Base-by-base conservation (phyloP, 2,113 vertebrate species). In the Dryoscopus gambensis region DNA sequence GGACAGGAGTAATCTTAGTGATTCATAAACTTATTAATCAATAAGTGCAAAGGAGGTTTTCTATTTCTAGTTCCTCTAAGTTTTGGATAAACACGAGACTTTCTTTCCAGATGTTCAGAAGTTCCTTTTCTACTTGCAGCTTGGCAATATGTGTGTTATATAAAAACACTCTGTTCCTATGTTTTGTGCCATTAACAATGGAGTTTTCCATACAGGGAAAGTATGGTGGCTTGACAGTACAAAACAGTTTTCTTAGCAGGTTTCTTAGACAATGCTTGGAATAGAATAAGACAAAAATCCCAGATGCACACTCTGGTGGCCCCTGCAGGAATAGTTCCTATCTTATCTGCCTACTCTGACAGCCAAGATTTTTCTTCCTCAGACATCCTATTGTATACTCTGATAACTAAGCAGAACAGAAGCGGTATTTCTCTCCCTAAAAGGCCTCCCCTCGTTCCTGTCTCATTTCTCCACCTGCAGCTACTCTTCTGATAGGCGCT, bases 391-490 rank as follows among this genome's bases (percentile, higher is more conserved):
- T 63, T 93, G 77, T 33, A 69, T 62, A 47, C 20, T 56, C 22
- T 76, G 69, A 86, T 93, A 91, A 88, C 77, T 39, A 93, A 93
- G 44, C 78, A 64, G 64, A 95, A 80, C 33, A 74, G 40, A 91
- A 83, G 21, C 85, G 83, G 77, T 76, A 64, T 95, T 83, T 82
- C 62, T 93, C 68, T 95, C 67, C 55, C 77, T 84, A 50, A 69
- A 94, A 87, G 68, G 76, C 76, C 84, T 96, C 84, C 23, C 22
- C 40, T 80, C 59, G 55, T 69, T 93, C 71, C 63, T 79, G 37
- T 94, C 62, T 88, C 57, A 33, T 86, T 96, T 94, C 71, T 78
- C 92, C 95, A 96, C 92, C 95, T 87, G 96, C 74, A 89, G 79
- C 84, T 74, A 80, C 53, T 96, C 84, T 95, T 82, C 77, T 75